Base-by-base conservation (phyloP, 2,888 invertebrate genomes). In the Graphium colonna region DNA sequence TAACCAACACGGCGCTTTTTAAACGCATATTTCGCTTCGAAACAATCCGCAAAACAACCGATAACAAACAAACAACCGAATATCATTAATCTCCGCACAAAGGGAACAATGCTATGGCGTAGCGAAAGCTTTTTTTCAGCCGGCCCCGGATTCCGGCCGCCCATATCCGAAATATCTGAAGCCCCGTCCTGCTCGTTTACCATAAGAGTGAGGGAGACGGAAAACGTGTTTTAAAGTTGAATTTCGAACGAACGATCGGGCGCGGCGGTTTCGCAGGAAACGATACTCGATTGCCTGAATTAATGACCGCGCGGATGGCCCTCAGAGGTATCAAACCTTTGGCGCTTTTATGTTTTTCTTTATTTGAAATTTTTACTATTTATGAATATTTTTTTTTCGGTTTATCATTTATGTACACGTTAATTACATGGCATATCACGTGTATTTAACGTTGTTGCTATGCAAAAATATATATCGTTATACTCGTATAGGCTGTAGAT, bases 241-340 rank as follows among this genome's bases (percentile, higher is more conserved):
- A 48, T 80, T 82, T 82, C 79, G 83, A 76, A 75, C 74, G 81
- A 75, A 72, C 75, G 73, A 77, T 77, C 74, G 81, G 42, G 70
- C 76, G 74, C 73, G 74, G 75, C 74, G 75, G 75, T 70, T 63
- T 16, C 65, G 71, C 87, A 83, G 88, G 88, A 88, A 86, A 86
- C 85, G 87, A 86, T 86, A 87, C 87, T 87, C 87, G 82, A 88
- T 82, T 77, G 79, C 66, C 73, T 75, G 82, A 83, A 88, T 88
- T 85, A 88, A 86, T 85, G 83, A 75, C 80, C 17, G 39, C 71
- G 67, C 77, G 71, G 76, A 71, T 69, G 71, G 67, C 67, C 62
- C 58, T 43, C 80, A 75, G 77, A 64, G 68, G 70, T 59, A 26
- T 7, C 10, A 17, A 71, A 67, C 57, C 16, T 57, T 64, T 59